These are phyloP conservation scores for Drosophila tripunctata DNA, from an alignment of 2,888 invertebrate genomes.

Conservation along the genomic window DNA sequence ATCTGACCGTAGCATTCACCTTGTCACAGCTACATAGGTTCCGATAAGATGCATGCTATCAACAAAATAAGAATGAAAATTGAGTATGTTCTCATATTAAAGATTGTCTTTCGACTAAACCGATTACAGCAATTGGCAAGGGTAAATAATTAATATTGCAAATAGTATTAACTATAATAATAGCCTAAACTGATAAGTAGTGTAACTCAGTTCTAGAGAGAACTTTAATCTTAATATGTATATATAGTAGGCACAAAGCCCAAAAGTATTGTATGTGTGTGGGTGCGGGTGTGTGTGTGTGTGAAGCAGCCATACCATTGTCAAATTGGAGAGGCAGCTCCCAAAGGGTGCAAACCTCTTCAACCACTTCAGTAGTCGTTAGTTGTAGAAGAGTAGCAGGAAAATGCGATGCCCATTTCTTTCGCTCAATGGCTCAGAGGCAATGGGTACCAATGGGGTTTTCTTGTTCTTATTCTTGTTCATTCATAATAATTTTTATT, in stretches of 20 bases:
- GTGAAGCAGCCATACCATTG: constrained; percentile 29
- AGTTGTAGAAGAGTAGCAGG: not conserved
- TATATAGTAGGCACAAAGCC: constrained; percentile 55
- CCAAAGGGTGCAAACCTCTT: constrained; percentile 45
- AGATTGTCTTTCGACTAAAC: too few species aligned
- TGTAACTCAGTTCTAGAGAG: too few species aligned
- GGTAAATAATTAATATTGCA: too few species aligned
- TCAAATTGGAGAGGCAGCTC: constrained; percentile 19
- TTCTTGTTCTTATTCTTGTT: constrained; percentile 68
- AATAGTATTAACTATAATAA: too few species aligned
- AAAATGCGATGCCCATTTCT: constrained; percentile 22
- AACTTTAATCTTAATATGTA: too few species aligned
- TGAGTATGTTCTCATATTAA: too few species aligned
- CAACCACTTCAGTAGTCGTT: constrained; percentile 23
- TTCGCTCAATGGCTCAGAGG: constrained; percentile 31
- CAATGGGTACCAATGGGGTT: constrained; percentile 65
- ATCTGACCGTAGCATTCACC: too few species aligned
- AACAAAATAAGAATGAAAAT: too few species aligned
- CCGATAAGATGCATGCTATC: too few species aligned
- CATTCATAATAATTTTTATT: constrained; percentile 81
- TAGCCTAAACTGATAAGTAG: too few species aligned
- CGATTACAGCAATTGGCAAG: too few species aligned
- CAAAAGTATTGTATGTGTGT: constrained; percentile 45
- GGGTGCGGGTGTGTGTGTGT: not conserved
- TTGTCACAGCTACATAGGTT: too few species aligned